Conservation (phyloP, 2,888 invertebrate species). For the Mystacides longicornis region DNA sequence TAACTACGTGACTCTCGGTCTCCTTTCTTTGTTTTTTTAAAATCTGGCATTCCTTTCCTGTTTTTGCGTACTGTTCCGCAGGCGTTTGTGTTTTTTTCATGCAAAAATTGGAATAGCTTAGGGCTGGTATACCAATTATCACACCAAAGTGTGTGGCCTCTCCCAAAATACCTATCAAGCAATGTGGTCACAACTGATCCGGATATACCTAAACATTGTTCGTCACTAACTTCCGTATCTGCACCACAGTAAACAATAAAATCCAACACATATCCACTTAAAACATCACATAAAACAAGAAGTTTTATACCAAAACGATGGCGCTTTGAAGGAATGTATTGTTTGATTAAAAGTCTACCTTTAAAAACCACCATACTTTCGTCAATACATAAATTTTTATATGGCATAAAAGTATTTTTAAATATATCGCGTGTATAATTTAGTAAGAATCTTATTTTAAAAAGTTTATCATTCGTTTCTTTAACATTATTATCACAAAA, state of each 20-base stretch:
- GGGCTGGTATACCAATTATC: slow-evolving; percentile 17
- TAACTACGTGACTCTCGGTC: background rate
- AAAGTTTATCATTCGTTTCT: too few relatives aligned
- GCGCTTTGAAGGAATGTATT: background rate
- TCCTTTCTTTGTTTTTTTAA: background rate
- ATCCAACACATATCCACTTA: background rate
- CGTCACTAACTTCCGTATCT: background rate
- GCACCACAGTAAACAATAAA: background rate
- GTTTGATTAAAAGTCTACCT: background rate
- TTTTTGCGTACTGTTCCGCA: slow-evolving; percentile 7
- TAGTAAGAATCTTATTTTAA: too few relatives aligned
- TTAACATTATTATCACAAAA: too few relatives aligned
- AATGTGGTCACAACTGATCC: slow-evolving; percentile 13
- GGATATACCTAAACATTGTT: slow-evolving; percentile 7
- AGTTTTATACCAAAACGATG: background rate
- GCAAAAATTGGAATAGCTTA: slow-evolving; percentile 2
- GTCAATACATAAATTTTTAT: background rate
- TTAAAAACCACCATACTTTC: background rate
- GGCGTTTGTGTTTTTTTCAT: slow-evolving; percentile 2
- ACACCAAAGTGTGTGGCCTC: slow-evolving; percentile 5
- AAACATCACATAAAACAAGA: background rate
- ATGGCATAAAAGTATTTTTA: background rate
- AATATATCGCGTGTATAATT: background rate
- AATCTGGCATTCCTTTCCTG: too few relatives aligned
- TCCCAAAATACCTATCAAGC: slow-evolving; percentile 8